These are phyloP conservation scores for Caenorhabditis sp. DNA, from an alignment of 2,888 invertebrate species.

Conservation along the genomic window DNA sequence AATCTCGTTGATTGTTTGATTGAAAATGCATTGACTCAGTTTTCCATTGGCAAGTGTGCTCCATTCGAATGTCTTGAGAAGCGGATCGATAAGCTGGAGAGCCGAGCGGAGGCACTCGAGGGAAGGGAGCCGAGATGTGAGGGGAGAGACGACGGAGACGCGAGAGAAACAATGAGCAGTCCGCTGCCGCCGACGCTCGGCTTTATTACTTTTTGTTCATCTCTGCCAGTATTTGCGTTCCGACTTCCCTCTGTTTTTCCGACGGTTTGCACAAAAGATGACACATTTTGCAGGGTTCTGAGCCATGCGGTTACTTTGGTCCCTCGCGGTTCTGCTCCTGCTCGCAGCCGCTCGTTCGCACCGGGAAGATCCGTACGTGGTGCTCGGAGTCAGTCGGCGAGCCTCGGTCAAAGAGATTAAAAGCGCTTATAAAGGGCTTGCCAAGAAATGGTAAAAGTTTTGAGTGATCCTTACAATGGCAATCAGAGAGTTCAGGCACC, in stretches of 20 bases:
- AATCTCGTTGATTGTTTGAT: background rate
- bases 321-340: background rate
- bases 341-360: background rate
- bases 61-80: conserved; percentile 37
- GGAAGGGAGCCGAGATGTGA: no score
- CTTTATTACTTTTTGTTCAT: conserved; percentile 32
- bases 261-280: conserved; percentile 1
- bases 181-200: background rate
- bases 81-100: conserved; percentile 48
- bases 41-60: conserved; percentile 37
- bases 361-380: conserved; percentile 70
- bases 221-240: conserved; percentile 9
- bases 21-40: background rate
- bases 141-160: conserved; percentile 26
- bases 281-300: conserved; percentile 4
- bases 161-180: conserved; percentile 8
- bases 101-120: conserved; percentile 23
- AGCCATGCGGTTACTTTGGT: conserved; percentile 42
- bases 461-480: no score
- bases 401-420: conserved; percentile 89
- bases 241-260: background rate
- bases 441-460: conserved; percentile 88
- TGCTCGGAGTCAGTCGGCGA: conserved; percentile 86
- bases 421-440: conserved; percentile 90
- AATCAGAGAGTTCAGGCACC: conserved; percentile 72